phyloP scores from a whole-genome alignment of 2,113 vertebrate genomes.

The Dunckerocampus dactyliophorus region DNA sequence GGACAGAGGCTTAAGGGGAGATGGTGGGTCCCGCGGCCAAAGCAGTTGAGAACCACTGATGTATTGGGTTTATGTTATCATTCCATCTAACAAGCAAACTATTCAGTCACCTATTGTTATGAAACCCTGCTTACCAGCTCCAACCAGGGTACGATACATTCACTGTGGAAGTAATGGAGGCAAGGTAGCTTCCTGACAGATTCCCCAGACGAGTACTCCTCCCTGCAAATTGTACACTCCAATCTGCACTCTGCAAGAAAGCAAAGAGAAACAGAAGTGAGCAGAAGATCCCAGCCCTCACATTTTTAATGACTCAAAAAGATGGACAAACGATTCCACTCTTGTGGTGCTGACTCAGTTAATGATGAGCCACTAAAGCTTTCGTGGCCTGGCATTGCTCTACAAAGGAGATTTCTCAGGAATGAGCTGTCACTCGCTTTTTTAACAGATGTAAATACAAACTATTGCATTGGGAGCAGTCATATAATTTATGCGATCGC shows the following conservation, averaged over 20 bases:
- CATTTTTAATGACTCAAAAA: background rate
- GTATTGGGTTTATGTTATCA: no score
- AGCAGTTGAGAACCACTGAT: no score
- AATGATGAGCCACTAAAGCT: background rate
- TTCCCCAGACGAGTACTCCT: slow-evolving; percentile 82
- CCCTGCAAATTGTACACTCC: slow-evolving; percentile 89
- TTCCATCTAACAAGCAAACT: no score
- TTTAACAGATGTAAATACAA: background rate
- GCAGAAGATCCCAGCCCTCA: background rate
- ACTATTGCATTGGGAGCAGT: background rate
- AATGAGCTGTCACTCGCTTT: background rate
- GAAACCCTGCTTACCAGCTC: slow-evolving; percentile 81
- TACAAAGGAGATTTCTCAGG: background rate
- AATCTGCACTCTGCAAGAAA: slow-evolving; percentile 75
- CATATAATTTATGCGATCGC: no score
- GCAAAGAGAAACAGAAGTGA: slow-evolving; percentile 6
- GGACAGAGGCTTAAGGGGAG: no score
- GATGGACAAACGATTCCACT: no score
- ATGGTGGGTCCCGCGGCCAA: no score
- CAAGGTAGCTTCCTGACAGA: slow-evolving; percentile 86
- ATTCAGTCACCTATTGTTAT: no score
- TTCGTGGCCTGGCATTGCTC: background rate
- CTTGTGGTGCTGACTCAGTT: background rate
- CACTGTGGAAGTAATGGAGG: slow-evolving; percentile 90
- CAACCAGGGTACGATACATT: slow-evolving; percentile 92